Base-by-base conservation (phyloP, 2,888 invertebrate genomes). In the Lasius platythorax region DNA sequence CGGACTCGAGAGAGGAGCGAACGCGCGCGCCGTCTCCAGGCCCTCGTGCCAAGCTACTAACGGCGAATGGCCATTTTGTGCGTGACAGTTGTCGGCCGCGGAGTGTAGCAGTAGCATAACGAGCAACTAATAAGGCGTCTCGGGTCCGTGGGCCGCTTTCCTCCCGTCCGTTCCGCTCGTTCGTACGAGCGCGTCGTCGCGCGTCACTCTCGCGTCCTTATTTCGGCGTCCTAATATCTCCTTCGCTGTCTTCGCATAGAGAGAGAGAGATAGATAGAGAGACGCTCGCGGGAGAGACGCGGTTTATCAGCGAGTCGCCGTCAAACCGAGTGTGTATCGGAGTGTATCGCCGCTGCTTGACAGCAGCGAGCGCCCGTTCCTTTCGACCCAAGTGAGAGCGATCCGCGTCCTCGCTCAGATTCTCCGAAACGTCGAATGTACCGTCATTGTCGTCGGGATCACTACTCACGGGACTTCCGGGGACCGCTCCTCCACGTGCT, bases 21-120 rank as follows among this genome's bases (percentile, higher is more conserved):
- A 89, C 76, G 83, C 81, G 83, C 79, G 79, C 79, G 96, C 94
- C 94, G 91, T 96, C 95, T 91, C 95, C 93, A 95, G 95, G 96
- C 93, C 90, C 93, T 93, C 95, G 95, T 95, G 92, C 93, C 90
- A 94, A 96, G 96, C 95, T 96, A 95, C 93, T 93, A 94, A 94
- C 94, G 95, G 95, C 96, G 95, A 96, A 96, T 96, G 96, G 96
- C 96, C 96, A 96, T 96, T 96, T 96, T 96, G 95, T 96, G 96
- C 95, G 96, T 96, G 96, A 96, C 96, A 96, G 96, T 96, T 94
- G 92, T 89, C 86, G 86, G 87, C 85, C 87, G 87, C 87, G 79
- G 85, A 83, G 53, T 53, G 8, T 83, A 84, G 86, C 84, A 68
- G 56, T 56, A 28, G 12, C 12, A 15, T 40, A 30, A 9, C n/a